Percentiles rank a stretch among this genome's conserved stretches.
Conservation (phyloP, 2,113 vertebrate genomes). For the Morone saxatilis region DNA sequence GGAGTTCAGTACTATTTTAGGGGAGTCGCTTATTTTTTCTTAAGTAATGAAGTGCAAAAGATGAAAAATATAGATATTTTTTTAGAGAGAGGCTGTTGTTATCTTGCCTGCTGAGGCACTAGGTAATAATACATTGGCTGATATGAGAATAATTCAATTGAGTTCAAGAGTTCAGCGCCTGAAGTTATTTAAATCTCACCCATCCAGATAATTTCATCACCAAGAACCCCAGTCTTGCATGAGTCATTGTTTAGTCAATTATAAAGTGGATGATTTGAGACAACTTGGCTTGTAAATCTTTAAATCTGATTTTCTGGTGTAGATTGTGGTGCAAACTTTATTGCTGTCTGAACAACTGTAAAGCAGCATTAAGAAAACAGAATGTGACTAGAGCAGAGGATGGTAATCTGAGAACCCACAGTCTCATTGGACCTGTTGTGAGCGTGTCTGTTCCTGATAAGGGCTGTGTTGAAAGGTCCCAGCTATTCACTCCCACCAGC, state of each 20-base stretch:
- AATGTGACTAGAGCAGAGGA: conserved; percentile 28
- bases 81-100: background rate
- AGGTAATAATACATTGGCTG: conserved; percentile 9
- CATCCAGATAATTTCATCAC: conserved; percentile 2
- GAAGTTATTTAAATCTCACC: conserved; percentile 34
- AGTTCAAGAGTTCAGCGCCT: conserved; percentile 27
- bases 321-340: conserved; percentile 3
- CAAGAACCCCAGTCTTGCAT: background rate
- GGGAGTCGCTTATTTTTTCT: background rate
- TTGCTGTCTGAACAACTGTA: conserved; percentile 4
- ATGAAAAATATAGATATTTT: conserved; percentile 11
- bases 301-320: conserved; percentile 1
- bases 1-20: background rate
- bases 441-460: conserved; percentile 57
- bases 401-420: conserved; percentile 19
- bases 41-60: background rate
- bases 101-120: conserved; percentile 1
- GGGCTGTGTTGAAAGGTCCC: conserved; percentile 53
- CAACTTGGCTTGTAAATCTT: background rate
- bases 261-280: conserved; percentile 4
- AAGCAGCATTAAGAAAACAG: conserved; percentile 3
- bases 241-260: conserved; percentile 9
- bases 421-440: conserved; percentile 34
- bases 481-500: conserved; percentile 37
- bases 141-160: conserved; percentile 24